phyloP scores from a whole-genome alignment of 2,797 vertebrate genomes.

The Gymnopithys bicolor region DNA sequence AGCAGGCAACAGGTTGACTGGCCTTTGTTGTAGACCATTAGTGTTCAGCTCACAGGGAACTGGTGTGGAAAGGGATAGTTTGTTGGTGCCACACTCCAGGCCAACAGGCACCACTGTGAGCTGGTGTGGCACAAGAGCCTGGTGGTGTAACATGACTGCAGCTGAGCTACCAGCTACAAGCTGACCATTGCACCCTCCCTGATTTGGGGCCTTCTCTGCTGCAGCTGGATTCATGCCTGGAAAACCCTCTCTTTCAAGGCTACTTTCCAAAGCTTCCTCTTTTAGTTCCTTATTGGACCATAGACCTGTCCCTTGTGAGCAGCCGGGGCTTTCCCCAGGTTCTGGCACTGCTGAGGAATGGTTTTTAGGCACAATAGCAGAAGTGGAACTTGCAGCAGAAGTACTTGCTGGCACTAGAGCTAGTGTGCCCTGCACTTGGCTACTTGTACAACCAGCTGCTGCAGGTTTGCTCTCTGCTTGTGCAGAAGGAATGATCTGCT shows the following conservation, averaged over 20 bases:
- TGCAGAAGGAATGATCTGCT: background rate
- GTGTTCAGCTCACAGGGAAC: background rate
- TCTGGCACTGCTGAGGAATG: background rate
- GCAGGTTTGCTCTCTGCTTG: background rate
- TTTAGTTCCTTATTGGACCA: background rate
- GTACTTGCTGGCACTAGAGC: background rate
- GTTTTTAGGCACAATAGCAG: background rate
- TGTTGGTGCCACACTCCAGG: background rate
- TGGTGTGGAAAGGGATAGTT: background rate
- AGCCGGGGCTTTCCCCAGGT: background rate
- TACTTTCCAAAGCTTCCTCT: background rate
- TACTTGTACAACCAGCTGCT: background rate
- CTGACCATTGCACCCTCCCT: background rate
- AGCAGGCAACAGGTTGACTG: slow-evolving; percentile 22
- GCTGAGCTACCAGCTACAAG: background rate
- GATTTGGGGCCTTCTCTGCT: background rate
- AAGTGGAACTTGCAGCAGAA: background rate
- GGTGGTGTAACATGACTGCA: background rate
- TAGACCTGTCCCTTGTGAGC: background rate
- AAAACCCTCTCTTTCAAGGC: background rate
- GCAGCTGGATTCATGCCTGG: background rate
- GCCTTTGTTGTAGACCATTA: background rate
- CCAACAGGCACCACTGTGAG: background rate
- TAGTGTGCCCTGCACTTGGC: background rate
- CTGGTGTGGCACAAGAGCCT: background rate